Percentiles rank a stretch among this genome's conserved stretches.
phyloP scores from a whole-genome alignment of 2,797 vertebrate species.

The Melanitta fusca region DNA sequence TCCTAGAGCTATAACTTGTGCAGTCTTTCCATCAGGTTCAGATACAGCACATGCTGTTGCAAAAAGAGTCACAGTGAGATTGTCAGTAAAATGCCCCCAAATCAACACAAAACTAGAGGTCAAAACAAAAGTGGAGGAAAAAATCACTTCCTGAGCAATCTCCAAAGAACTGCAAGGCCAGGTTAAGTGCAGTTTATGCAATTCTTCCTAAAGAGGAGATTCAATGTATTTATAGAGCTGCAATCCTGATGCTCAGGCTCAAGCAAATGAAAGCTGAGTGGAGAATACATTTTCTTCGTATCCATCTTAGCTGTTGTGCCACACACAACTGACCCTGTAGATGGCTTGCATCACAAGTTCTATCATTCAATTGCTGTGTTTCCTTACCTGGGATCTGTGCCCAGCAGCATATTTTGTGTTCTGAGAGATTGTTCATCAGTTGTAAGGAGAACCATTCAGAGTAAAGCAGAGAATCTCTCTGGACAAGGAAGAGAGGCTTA shows the following conservation, averaged over 20 bases:
- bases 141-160: slow-evolving; percentile 11
- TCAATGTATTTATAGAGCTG: slow-evolving; percentile 20
- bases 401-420: slow-evolving; percentile 17
- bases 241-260: neutral
- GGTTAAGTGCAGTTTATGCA: slow-evolving; percentile 25
- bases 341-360: neutral
- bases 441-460: neutral
- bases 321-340: neutral
- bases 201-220: neutral
- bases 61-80: neutral
- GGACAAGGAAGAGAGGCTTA: neutral
- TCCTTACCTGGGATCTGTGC: slow-evolving; percentile 9
- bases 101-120: slow-evolving; percentile 22
- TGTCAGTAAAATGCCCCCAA: neutral
- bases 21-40: neutral
- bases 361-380: neutral
- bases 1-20: neutral
- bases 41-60: neutral
- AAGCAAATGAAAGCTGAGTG: neutral
- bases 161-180: slow-evolving; percentile 14
- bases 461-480: neutral
- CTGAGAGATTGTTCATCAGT: neutral
- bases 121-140: neutral
- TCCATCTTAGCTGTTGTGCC: neutral
- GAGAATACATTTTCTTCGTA: neutral